phyloP scores from a whole-genome alignment of 1,140 invertebrate species.

The Trachymyrmex cornetzi region DNA sequence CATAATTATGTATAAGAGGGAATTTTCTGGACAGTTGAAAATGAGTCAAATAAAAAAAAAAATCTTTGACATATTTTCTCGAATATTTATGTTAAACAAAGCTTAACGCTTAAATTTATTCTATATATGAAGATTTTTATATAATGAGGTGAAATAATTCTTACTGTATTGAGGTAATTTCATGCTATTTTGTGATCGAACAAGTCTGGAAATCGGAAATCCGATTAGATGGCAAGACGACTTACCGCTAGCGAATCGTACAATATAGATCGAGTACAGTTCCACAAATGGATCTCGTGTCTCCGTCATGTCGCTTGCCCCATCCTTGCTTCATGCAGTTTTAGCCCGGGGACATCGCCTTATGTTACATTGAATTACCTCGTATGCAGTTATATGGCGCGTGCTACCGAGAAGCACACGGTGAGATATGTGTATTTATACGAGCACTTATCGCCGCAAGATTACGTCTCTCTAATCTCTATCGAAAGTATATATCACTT shows the following conservation, averaged over 20 bases:
- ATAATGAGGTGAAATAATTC: not conserved
- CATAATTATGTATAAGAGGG: not conserved
- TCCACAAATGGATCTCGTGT: conserved; percentile 6
- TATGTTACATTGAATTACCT: conserved; percentile 33
- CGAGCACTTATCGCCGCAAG: conserved; percentile 34
- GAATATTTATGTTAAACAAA: not conserved
- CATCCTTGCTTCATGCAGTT: not conserved
- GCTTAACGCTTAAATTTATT: not conserved
- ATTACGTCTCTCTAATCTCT: conserved; percentile 46
- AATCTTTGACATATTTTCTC: not conserved
- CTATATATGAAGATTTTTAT: not conserved
- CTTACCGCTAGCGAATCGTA: not conserved
- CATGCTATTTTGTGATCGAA: not conserved
- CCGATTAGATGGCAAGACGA: conserved; percentile 13
- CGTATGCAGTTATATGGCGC: conserved; percentile 1
- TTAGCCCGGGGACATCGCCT: conserved; percentile 26
- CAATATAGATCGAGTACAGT: not conserved
- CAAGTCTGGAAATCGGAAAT: conserved; percentile 6
- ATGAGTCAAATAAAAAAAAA: not conserved
- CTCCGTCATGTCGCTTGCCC: not conserved
- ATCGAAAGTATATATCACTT: conserved; percentile 18
- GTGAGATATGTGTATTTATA: conserved; percentile 33
- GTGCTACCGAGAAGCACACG: conserved; percentile 34
- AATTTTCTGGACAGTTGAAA: not conserved
- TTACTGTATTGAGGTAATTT: not conserved